phyloP scores from a whole-genome alignment of 2,797 vertebrate species.

The Percopsis omiscomaycus region DNA sequence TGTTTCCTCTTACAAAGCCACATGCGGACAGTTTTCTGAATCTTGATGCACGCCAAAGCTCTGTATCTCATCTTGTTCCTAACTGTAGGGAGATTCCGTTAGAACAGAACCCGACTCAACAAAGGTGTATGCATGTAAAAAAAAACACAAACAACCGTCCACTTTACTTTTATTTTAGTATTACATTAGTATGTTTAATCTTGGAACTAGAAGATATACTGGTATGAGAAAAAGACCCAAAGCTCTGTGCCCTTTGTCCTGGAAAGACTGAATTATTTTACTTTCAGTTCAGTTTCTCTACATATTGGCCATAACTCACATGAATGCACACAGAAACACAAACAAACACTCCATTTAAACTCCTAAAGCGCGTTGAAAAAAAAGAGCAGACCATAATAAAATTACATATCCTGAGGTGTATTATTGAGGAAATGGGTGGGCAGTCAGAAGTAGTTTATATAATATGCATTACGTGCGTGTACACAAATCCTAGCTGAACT shows the following conservation, averaged over 20 bases:
- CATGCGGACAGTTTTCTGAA: slow-evolving; percentile 97
- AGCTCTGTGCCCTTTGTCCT: too few relatives aligned
- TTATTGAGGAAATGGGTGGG: slow-evolving; percentile 24
- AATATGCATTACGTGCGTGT: slow-evolving; percentile 44
- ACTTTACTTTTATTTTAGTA: too few relatives aligned
- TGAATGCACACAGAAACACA: background rate
- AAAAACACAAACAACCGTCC: background rate
- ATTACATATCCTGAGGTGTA: slow-evolving; percentile 24
- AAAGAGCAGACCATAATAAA: slow-evolving; percentile 5
- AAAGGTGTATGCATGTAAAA: slow-evolving; percentile 1
- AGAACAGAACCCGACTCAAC: background rate
- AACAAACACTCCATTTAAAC: slow-evolving; percentile 3
- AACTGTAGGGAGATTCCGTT: slow-evolving; percentile 71
- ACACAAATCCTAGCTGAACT: slow-evolving; percentile 21
- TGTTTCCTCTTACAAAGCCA: slow-evolving; percentile 96
- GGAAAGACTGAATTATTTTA: too few relatives aligned
- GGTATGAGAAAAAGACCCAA: too few relatives aligned
- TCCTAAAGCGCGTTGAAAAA: slow-evolving; percentile 22
- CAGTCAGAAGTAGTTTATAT: slow-evolving; percentile 15
- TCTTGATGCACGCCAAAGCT: slow-evolving; percentile 93
- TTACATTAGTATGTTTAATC: too few relatives aligned
- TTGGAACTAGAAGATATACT: too few relatives aligned
- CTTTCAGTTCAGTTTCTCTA: too few relatives aligned
- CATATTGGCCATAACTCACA: background rate
- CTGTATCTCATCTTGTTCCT: slow-evolving; percentile 95